Evolutionary conservation across 2,113 vertebrate species (phyloP), one percentile per base, ranked within the genome.

Genomic region (Aplodontia rufa): DNA sequence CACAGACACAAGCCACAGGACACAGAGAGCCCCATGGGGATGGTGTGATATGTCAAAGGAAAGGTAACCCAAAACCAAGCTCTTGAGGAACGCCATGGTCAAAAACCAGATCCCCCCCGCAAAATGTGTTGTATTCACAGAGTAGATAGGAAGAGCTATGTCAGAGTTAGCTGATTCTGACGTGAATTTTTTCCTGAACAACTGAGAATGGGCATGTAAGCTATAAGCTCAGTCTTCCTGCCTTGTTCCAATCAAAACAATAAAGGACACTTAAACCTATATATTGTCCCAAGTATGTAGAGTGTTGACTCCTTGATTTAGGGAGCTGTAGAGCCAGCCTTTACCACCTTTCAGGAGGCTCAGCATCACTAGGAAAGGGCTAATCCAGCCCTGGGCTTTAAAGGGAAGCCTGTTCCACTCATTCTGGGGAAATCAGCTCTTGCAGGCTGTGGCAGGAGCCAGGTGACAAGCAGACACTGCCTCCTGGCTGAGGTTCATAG

Each of bases 351-450:
- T 80, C 92, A 93, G 90, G 95, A 84, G 42, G 37, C 90, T 86
- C 42, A 45, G 72, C 85, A 51, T 93, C 69, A 95, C 76, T 66
- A 96, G 32, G 26, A 40, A 98, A 95, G 95, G 95, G 97, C 93
- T 92, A 94, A 94, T 87, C 68, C 8, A 94, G 78, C 78, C 75
- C 82, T 81, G n/a, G 49, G 81, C 88, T 94, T 37, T 94, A 92
- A 97, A 97, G 90, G 82, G 95, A 95, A 92, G 87, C 91, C 96
- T 93, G 66, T 92, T 95, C 96, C 74, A 75, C 93, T 96, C 75
- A 81, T 89, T 91, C 71, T 84, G 11, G 95, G 72, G 16, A n/a
- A 92, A 87, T 19, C 40, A 24, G 40, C 47, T 20, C 26, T 24
- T 55, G 62, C n/a, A 35, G 68, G 45, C 11, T 1, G 32, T 30